Percentiles rank a stretch among this genome's conserved stretches.
Conservation (phyloP, 2,888 invertebrate genomes). For the Bugulina stolonifera region DNA sequence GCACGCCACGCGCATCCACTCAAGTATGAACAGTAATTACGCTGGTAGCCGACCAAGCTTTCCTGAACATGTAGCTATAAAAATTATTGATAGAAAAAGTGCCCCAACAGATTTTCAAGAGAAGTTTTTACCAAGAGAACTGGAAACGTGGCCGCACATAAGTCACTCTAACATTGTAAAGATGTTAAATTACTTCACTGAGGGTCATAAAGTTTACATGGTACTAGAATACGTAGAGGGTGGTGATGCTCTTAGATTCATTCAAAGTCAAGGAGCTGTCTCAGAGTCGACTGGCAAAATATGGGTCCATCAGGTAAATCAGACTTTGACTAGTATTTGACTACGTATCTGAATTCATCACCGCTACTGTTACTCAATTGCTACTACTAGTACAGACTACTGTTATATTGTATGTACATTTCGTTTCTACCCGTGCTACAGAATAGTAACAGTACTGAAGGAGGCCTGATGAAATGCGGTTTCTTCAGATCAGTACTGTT, state of each 20-base stretch:
- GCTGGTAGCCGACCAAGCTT: not conserved
- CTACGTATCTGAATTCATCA: no score
- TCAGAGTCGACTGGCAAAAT: slow-evolving; percentile 43
- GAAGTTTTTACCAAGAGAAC: slow-evolving; percentile 38
- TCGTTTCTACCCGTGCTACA: no score
- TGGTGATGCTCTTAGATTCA: slow-evolving; percentile 53
- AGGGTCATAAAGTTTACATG: slow-evolving; percentile 45
- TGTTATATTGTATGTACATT: no score
- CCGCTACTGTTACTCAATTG: no score
- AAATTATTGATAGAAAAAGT: slow-evolving; percentile 34
- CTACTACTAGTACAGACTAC: no score
- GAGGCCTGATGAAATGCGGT: no score
- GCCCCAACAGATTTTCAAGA: slow-evolving; percentile 39
- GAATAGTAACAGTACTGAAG: no score
- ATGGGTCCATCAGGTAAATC: slow-evolving; percentile 47
- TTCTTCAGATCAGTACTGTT: no score
- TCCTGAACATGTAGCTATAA: slow-evolving; percentile 33
- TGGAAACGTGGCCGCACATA: slow-evolving; percentile 38
- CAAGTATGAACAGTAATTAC: not conserved
- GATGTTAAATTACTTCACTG: slow-evolving; percentile 34
- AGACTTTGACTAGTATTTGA: not conserved
- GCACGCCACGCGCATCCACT: slow-evolving; percentile 28
- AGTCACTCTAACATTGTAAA: slow-evolving; percentile 36
- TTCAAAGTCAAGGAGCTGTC: slow-evolving; percentile 53
- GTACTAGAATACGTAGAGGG: slow-evolving; percentile 52